These are phyloP conservation scores for Rhabdomys pumilio DNA, from an alignment of 2,797 vertebrate genomes.

Conservation along the genomic window DNA sequence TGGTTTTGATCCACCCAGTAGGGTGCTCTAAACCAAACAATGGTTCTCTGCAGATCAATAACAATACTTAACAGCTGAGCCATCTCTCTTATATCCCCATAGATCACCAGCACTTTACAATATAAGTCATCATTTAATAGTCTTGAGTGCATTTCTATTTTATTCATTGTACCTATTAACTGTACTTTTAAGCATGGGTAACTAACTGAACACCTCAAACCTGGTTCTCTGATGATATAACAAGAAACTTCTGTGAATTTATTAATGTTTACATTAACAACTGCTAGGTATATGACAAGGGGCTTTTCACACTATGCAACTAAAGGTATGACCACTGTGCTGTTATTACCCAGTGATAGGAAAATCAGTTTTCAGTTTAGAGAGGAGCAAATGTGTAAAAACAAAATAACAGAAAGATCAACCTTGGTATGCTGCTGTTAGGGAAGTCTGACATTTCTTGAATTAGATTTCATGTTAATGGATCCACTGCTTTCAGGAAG, in stretches of 20 bases:
- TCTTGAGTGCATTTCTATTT: not conserved
- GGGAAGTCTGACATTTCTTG: slow-evolving; percentile 54
- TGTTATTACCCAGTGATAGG: not conserved
- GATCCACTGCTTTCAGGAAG: not conserved
- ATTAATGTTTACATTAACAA: slow-evolving; percentile 51
- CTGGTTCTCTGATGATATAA: slow-evolving; percentile 30
- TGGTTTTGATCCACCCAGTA: not conserved
- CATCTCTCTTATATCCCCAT: not conserved
- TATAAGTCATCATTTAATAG: slow-evolving; percentile 28
- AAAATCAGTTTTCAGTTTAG: slow-evolving; percentile 32
- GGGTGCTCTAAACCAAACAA: not conserved
- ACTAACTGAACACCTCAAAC: not conserved
- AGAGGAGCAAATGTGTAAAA: slow-evolving; percentile 26
- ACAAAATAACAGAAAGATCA: not conserved
- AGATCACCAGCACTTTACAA: not conserved
- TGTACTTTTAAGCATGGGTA: not conserved
- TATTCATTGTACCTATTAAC: not conserved
- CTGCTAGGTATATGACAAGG: not conserved
- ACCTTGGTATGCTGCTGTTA: slow-evolving; percentile 29
- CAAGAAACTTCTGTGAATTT: not conserved
- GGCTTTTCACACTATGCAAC: not conserved
- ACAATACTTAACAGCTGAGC: not conserved
- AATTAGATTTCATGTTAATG: slow-evolving; percentile 50
- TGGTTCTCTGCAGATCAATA: not conserved
- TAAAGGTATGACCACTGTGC: not conserved